Evolutionary conservation across 2,888 invertebrate genomes (phyloP).

Genomic region (Hedya salicella): DNA sequence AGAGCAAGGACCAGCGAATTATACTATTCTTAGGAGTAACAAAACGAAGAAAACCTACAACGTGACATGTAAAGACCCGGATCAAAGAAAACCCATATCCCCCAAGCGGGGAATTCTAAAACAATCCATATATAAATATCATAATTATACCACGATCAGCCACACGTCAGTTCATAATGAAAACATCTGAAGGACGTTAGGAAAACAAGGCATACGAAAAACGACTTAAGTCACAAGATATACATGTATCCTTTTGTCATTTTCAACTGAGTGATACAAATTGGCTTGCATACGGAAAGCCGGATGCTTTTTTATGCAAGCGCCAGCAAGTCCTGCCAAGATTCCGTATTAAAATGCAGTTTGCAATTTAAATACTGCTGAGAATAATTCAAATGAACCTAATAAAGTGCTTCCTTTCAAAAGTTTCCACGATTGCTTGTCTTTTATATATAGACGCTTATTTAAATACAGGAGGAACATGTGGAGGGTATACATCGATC

Average conservation of each 20-base stretch:
- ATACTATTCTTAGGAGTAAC: not conserved
- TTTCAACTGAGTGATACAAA: not conserved
- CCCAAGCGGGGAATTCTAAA: conserved; percentile 29
- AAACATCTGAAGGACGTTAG: conserved; percentile 8
- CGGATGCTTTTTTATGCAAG: conserved; percentile 40
- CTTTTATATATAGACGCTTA: not conserved
- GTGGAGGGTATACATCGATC: no score
- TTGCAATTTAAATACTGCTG: conserved; percentile 36
- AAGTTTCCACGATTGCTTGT: conserved; percentile 6
- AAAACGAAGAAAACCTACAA: not conserved
- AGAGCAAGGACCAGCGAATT: no score
- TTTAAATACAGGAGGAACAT: not conserved
- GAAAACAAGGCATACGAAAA: not conserved
- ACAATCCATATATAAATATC: conserved; percentile 24
- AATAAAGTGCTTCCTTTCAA: conserved; percentile 31
- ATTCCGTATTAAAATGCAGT: conserved; percentile 41
- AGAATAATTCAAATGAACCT: conserved; percentile 25
- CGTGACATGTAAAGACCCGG: conserved; percentile 10
- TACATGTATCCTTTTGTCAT: not conserved
- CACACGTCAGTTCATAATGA: conserved; percentile 31
- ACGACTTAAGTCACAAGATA: not conserved
- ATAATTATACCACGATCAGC: conserved; percentile 21
- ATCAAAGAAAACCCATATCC: conserved; percentile 23
- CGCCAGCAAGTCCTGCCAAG: conserved; percentile 40
- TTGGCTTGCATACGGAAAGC: conserved; percentile 26